phyloP scores from a whole-genome alignment of 2,797 vertebrate genomes.

The Prionace glauca region DNA sequence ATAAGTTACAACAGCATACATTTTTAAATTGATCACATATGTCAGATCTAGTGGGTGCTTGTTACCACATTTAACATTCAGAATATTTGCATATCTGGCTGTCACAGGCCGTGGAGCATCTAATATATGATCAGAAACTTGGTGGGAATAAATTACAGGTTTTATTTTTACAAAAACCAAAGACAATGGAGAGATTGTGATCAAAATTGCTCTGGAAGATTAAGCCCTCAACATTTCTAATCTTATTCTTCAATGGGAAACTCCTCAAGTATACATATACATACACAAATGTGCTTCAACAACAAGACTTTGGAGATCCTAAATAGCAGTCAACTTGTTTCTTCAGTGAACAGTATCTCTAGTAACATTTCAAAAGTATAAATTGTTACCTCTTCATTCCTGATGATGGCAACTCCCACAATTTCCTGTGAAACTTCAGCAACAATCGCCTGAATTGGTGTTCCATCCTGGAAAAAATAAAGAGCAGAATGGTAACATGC shows the following conservation, averaged over 20 bases:
- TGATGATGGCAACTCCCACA: constrained; percentile 70
- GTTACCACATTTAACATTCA: no score
- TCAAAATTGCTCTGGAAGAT: background rate
- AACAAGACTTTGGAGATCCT: background rate
- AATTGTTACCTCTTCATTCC: constrained; percentile 76
- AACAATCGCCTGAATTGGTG: constrained; percentile 68
- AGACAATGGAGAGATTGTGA: background rate
- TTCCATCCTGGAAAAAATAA: constrained; percentile 60
- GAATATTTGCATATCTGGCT: no score
- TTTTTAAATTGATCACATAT: background rate
- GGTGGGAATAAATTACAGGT: background rate
- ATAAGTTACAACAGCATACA: background rate
- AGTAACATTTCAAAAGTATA: background rate
- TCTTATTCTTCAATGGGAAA: background rate
- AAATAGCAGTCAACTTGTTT: background rate
- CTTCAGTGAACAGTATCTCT: background rate
- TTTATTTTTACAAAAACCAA: background rate
- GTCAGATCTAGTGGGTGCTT: background rate
- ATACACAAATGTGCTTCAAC: background rate
- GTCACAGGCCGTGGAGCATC: background rate
- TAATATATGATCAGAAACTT: background rate
- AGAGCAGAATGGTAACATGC: constrained; percentile 40
- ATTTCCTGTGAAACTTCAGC: constrained; percentile 64
- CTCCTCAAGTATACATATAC: background rate
- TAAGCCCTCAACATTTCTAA: background rate